Evolutionary conservation across 2,888 invertebrate species (phyloP).

Genomic region (Willowsia nigromaculata): DNA sequence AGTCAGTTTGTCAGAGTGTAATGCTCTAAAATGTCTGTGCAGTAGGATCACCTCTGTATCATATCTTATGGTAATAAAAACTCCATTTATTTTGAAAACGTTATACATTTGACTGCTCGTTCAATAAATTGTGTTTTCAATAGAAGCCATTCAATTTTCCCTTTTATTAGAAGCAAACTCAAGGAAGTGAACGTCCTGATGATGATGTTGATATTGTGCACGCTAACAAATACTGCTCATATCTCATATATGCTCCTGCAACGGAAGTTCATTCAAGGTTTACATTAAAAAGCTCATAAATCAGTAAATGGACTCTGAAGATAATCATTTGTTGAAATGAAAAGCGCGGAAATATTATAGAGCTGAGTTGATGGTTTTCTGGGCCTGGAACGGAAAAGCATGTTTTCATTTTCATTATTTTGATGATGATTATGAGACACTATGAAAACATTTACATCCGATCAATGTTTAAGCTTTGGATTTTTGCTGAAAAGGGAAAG

Average conservation of each 20-base stretch:
- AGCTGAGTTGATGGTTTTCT: neutral
- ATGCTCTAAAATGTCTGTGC: neutral
- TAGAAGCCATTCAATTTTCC: neutral
- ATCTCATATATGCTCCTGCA: neutral
- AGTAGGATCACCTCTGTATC: neutral
- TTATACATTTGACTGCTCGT: neutral
- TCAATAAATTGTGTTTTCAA: constrained; percentile 16
- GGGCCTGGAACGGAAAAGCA: neutral
- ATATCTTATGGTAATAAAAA: constrained; percentile 46
- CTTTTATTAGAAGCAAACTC: neutral
- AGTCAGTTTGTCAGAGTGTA: too few relatives aligned
- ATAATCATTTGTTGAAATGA: neutral
- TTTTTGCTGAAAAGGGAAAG: neutral
- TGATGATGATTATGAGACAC: neutral
- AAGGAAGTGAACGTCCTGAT: neutral
- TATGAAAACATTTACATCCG: constrained; percentile 10
- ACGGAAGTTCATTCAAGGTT: constrained; percentile 20
- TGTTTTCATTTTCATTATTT: neutral
- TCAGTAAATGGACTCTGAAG: constrained; percentile 32
- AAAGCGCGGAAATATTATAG: neutral
- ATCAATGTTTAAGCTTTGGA: neutral
- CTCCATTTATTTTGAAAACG: constrained; percentile 57
- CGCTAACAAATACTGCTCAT: neutral
- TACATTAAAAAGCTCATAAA: constrained; percentile 53
- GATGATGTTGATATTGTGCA: neutral